These are phyloP conservation scores for Cervus canadensis DNA, from an alignment of 2,113 vertebrate genomes.

Conservation along the genomic window DNA sequence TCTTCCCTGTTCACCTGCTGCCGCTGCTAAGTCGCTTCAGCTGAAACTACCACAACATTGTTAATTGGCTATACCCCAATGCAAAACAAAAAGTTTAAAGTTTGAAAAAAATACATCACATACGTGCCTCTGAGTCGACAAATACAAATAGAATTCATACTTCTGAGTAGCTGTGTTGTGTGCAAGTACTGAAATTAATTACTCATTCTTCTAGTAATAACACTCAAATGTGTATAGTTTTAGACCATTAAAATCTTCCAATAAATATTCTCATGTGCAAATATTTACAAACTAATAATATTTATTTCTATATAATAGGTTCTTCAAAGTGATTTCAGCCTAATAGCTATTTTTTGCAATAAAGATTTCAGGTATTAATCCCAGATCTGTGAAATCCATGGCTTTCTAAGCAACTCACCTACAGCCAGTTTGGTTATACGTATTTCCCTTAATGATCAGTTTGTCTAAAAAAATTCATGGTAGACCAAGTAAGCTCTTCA, in stretches of 20 bases:
- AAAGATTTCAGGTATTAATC: neutral
- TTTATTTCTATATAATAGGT: neutral
- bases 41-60: neutral
- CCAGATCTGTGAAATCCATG: neutral
- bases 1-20: neutral
- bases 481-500: neutral
- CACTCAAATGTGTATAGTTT: neutral
- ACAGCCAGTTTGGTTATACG: neutral
- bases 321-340: neutral
- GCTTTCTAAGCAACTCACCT: neutral
- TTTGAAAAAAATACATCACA: neutral
- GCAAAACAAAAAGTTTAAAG: neutral
- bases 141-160: neutral
- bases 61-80: neutral
- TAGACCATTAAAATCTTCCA: neutral
- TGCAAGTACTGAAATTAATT: neutral
- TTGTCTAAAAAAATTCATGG: neutral
- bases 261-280: neutral
- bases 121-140: neutral
- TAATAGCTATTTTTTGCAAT: neutral
- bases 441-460: neutral
- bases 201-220: neutral
- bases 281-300: conserved; percentile 1
- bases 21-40: too few species aligned
- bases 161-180: neutral